phyloP scores from a whole-genome alignment of 1,140 invertebrate species.

The Drosophila athabasca region DNA sequence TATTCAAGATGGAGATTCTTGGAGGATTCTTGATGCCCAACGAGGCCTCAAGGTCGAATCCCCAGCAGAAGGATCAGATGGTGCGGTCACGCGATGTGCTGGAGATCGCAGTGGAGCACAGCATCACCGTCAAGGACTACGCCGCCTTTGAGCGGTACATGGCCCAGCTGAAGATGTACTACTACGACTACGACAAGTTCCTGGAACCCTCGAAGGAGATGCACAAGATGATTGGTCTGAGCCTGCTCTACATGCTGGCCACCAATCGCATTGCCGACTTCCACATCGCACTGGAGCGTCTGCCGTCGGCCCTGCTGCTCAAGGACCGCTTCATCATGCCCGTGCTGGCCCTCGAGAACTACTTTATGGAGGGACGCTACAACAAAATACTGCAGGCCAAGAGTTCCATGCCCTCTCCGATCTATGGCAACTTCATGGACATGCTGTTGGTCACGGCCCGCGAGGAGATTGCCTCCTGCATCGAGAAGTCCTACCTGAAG shows the following conservation, averaged over 20 bases:
- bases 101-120: conserved; percentile 98
- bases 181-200: conserved; percentile 97
- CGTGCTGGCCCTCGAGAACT: conserved; percentile 97
- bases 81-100: conserved; percentile 90
- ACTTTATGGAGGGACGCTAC: conserved; percentile 99
- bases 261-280: conserved; percentile 99
- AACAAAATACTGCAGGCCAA: conserved; percentile 92
- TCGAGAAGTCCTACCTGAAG: conserved; percentile 97
- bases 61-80: conserved; percentile 38
- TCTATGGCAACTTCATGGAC: conserved; percentile 98
- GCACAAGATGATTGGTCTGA: conserved; percentile 97
- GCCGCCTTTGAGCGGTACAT: conserved; percentile 97
- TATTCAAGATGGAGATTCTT: conserved; percentile 13
- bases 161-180: conserved; percentile 98
- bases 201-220: conserved; percentile 94
- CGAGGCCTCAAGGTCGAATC: neutral
- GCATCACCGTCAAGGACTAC: conserved; percentile 95
- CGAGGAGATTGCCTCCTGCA: conserved; percentile 97
- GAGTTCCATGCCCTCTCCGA: conserved; percentile 95
- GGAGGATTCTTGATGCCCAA: conserved; percentile 26
- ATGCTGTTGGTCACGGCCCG: conserved; percentile 97
- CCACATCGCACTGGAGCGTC: conserved; percentile 97
- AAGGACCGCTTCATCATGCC: conserved; percentile 97
- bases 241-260: conserved; percentile 97
- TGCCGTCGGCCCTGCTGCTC: conserved; percentile 95